A percentile compares a stretch with the other conserved stretches of the same genome.
Evolutionary conservation across 2,113 vertebrate genomes (phyloP).

Genomic region (Oryzias javanicus): DNA sequence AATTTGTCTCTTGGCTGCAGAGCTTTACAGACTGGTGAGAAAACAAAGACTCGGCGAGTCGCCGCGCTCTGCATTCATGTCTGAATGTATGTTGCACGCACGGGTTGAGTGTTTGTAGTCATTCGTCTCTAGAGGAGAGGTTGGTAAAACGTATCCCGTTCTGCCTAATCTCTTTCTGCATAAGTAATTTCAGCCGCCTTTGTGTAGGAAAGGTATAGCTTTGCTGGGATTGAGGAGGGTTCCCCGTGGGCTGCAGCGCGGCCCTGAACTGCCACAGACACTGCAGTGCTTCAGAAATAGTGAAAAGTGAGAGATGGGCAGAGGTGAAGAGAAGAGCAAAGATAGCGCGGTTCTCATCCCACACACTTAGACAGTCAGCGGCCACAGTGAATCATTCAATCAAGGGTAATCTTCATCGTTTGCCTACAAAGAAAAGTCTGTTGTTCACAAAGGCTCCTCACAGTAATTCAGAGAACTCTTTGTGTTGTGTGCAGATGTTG

Average conservation of each 20-base stretch:
- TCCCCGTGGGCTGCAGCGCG: slow-evolving; percentile 66
- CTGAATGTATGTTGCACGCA: slow-evolving; percentile 23
- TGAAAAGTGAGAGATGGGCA: slow-evolving; percentile 58
- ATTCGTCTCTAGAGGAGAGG: slow-evolving; percentile 29
- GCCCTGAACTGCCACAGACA: slow-evolving; percentile 60
- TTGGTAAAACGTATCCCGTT: slow-evolving; percentile 15
- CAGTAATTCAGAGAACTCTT: slow-evolving; percentile 21
- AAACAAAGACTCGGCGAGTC: slow-evolving; percentile 43
- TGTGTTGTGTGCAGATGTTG: slow-evolving; percentile 18
- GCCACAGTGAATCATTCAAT: slow-evolving; percentile 69
- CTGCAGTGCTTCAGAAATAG: slow-evolving; percentile 71
- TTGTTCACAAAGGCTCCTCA: slow-evolving; percentile 7
- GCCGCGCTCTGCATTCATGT: slow-evolving; percentile 10
- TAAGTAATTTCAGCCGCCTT: slow-evolving; percentile 4
- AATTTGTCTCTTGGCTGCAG: slow-evolving; percentile 64
- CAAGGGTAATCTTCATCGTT: slow-evolving; percentile 56
- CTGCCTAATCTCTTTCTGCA: slow-evolving; percentile 13
- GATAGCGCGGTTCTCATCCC: slow-evolving; percentile 67
- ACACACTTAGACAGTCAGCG: slow-evolving; percentile 62
- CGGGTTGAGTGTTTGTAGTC: slow-evolving; percentile 21
- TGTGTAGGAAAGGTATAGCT: slow-evolving; percentile 64
- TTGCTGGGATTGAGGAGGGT: slow-evolving; percentile 60
- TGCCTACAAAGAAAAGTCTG: slow-evolving; percentile 36
- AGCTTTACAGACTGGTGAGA: slow-evolving; percentile 30
- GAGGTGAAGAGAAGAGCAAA: slow-evolving; percentile 68